Evolutionary conservation across 2,888 invertebrate species (phyloP).

Genomic region (Stenurella melanura): DNA sequence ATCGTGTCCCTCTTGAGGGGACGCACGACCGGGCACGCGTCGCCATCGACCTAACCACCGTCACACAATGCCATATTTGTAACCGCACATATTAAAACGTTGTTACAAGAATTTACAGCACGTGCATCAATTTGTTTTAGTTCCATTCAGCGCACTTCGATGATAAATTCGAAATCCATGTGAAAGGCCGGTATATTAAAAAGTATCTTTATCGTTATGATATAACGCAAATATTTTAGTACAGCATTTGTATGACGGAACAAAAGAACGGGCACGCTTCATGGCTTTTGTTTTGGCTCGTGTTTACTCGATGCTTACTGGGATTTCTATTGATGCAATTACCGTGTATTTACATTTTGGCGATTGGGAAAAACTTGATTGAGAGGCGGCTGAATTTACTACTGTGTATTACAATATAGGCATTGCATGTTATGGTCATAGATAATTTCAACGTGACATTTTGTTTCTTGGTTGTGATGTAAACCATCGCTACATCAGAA

Average conservation of each 20-base stretch:
- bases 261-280: conserved; percentile 21
- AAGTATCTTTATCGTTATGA: conserved; percentile 34
- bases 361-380: conserved; percentile 5
- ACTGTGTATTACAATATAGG: too few relatives aligned
- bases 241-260: conserved; percentile 2
- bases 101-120: conserved; percentile 24
- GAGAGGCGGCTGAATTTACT: neutral
- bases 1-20: conserved; percentile 20
- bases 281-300: conserved; percentile 29
- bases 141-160: conserved; percentile 16
- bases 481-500: too few relatives aligned
- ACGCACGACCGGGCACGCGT: conserved; percentile 20
- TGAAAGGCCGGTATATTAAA: conserved; percentile 19
- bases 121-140: conserved; percentile 38
- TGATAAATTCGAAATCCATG: conserved; percentile 27
- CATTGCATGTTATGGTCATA: too few relatives aligned
- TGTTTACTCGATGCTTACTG: conserved; percentile 24
- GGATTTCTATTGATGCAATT: conserved; percentile 38
- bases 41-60: conserved; percentile 9
- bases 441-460: too few relatives aligned
- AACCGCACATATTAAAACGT: conserved; percentile 28
- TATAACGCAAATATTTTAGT: conserved; percentile 34
- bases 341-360: conserved; percentile 24
- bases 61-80: conserved; percentile 19
- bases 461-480: too few relatives aligned